Evolutionary conservation across 1,140 invertebrate species (phyloP).

Genomic region (Frieseomelitta varia): DNA sequence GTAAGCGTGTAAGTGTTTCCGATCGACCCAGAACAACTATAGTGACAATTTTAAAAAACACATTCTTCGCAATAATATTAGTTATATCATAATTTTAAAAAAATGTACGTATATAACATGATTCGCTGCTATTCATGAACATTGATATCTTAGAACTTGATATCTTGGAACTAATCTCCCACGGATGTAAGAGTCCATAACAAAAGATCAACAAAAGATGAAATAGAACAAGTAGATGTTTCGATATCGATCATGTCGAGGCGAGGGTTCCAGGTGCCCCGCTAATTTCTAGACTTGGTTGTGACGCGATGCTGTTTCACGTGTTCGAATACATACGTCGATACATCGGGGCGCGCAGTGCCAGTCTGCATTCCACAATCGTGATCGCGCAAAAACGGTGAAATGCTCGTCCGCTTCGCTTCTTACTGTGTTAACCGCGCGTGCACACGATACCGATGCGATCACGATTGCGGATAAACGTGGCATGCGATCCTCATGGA

Average conservation of each 20-base stretch:
- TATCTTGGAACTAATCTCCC: too few species aligned
- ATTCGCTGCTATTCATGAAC: too few species aligned
- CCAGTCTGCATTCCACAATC: constrained; percentile 46
- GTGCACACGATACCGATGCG: constrained; percentile 45
- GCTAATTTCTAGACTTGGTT: constrained; percentile 62
- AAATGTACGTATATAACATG: too few species aligned
- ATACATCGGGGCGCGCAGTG: constrained; percentile 20
- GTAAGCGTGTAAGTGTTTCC: too few species aligned
- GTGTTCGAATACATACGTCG: constrained; percentile 38
- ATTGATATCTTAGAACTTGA: too few species aligned
- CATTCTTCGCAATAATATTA: too few species aligned
- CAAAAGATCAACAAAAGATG: too few species aligned
- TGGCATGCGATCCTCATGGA: constrained; percentile 33
- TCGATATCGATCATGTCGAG: constrained; percentile 20
- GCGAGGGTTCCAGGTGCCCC: constrained; percentile 19
- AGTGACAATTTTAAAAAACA: too few species aligned
- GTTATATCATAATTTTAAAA: too few species aligned
- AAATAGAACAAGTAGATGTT: not conserved
- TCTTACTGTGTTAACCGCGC: constrained; percentile 46
- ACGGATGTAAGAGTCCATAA: too few species aligned
- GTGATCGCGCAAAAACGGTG: constrained; percentile 52
- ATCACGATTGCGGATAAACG: constrained; percentile 36
- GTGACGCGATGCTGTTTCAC: constrained; percentile 26
- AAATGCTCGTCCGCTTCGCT: constrained; percentile 57
- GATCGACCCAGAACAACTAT: too few species aligned